Base-by-base conservation (phyloP, 2,113 vertebrate genomes). In the Myotis yumanensis region DNA sequence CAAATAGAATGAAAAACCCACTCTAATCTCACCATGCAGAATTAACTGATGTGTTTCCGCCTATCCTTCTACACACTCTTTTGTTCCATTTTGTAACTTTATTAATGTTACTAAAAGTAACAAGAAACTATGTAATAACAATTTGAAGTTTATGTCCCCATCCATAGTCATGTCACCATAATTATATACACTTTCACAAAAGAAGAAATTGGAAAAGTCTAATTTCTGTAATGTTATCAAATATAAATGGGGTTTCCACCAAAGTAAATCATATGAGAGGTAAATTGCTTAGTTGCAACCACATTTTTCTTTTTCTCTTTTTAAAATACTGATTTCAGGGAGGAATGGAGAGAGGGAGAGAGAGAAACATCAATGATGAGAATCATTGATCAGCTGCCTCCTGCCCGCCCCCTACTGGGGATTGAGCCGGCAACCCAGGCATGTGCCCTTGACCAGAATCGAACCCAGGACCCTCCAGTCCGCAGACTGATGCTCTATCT, bases 1-100 rank as follows among this genome's bases (percentile, higher is more conserved):
- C 40, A 93, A 75, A 77, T 37, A 90, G 62, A 86, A 73, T 48
- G 62, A 80, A 76, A 94, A 91, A 37, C 7, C 22, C n/a, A 93
- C 0, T 48, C 25, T 92, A 77, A 76, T 95, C 8, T 96, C 35
- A 80, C 23, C 23, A 59, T 30, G 54, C 25, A 93, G n/a, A 90
- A 91, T 81, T 93, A 81, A 86, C n/a, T 95, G 57, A 22, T 66
- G 14, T 95, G 40, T 95, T 86, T 92, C 57, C 86, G 5, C 91
- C 48, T 73, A 54, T 95, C 46, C 14, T 80, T 89, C 51, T 94
- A 81, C 51, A 84, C 89, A 87, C n/a, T 37, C 30, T 90, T 3
- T 90, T 3, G 9, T 93, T 93, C 82, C 30, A 52, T 93, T 96
- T 95, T 95, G 72, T 81, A 88, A 84, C 17, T 73, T 37, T 83